Base-by-base conservation (phyloP, 2,797 vertebrate genomes). In the Xyrichtys novacula region DNA sequence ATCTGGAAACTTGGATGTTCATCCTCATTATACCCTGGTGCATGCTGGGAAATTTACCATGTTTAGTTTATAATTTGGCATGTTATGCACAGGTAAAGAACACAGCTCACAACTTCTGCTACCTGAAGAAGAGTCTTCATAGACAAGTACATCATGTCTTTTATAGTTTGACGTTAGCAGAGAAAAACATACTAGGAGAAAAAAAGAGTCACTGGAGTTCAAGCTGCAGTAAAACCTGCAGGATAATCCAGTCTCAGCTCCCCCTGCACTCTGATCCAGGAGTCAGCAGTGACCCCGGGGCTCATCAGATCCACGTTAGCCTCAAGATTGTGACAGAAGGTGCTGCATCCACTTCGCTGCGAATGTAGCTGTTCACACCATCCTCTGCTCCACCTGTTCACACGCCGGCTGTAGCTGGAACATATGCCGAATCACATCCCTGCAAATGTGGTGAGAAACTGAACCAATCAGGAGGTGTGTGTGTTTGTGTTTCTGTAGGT, bases 381-480 rank as follows among this genome's bases (percentile, higher is more conserved):
- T 91, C 80, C 74, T 77, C 80, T 53, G 58, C 78, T 78, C 86
- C 91, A 92, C 92, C 91, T 93, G 91, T 89, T 92, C 87, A 78
- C 78, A 84, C 63, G 57, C 67, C 78, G 76, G 73, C 69, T 77
- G 60, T 81, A 71, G 80, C 81, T 62, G 86, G 80, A 93, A 67
- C 92, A 92, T 93, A 94, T 92, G 92, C 81, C 84, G 86, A 88
- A 86, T 88, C 38, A 79, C 78, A 85, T 86, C 73, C 78, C 66
- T 81, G 79, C 85, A 91, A 90, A 91, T 90, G 77, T 87, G 85
- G 86, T 89, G 85, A 85, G 85, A 90, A 88, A 78, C 73, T 65
- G 72, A 83, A 74, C 77, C 47, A 50, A 28, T 68, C 25, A 55
- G 71, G 46, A 71, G 48, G 20, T n/a, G 20, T 74, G 58, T 39